These are phyloP conservation scores for Oryctes rhinoceros DNA, from an alignment of 1,140 invertebrate genomes.

Conservation along the genomic window DNA sequence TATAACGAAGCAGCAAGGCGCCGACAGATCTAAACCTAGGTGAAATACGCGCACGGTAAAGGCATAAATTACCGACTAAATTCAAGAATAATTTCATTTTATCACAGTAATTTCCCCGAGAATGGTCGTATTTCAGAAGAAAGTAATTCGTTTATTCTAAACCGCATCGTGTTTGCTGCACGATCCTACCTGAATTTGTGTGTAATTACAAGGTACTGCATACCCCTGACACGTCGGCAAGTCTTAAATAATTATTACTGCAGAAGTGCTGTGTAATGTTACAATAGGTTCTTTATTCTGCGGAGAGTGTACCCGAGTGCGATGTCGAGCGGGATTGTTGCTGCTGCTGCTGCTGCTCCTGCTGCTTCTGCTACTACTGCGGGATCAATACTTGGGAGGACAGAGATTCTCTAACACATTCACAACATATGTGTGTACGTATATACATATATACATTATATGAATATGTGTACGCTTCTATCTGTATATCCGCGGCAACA, in stretches of 20 bases:
- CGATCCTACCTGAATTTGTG: neutral
- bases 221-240: neutral
- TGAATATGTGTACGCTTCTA: neutral
- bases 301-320: neutral
- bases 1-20: neutral
- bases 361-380: neutral
- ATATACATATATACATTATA: neutral
- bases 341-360: neutral
- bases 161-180: slow-evolving; percentile 2
- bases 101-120: slow-evolving; percentile 1
- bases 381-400: slow-evolving; percentile 3
- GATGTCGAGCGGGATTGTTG: slow-evolving; percentile 8
- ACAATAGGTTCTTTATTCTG: slow-evolving; percentile 1
- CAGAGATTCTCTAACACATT: slow-evolving; percentile 1
- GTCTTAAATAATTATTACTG: slow-evolving; percentile 16
- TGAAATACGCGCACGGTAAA: neutral
- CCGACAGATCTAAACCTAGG: neutral
- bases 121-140: neutral
- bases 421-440: neutral
- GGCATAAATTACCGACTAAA: slow-evolving; percentile 3
- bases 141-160: slow-evolving; percentile 7
- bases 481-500: neutral
- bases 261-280: neutral
- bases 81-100: slow-evolving; percentile 16
- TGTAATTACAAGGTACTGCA: slow-evolving; percentile 1